phyloP scores from a whole-genome alignment of 2,113 vertebrate genomes.

The Psilopogon haemacephalus region DNA sequence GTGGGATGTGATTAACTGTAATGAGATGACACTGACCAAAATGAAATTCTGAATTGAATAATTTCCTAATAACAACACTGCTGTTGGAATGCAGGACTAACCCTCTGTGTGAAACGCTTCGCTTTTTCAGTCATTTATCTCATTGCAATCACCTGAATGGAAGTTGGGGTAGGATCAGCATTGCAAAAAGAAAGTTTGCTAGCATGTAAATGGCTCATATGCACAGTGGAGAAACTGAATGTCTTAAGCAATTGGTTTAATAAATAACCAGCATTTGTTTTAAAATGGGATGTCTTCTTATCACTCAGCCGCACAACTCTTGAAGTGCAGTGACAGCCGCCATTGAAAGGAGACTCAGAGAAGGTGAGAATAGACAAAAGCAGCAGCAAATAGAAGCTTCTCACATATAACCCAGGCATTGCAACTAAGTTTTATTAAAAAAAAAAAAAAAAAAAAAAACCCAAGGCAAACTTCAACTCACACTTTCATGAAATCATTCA shows the following conservation, averaged over 20 bases:
- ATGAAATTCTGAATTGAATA: constrained; percentile 43
- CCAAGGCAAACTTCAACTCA: no score
- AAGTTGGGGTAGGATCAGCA: neutral
- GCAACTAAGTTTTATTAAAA: neutral
- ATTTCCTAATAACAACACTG: constrained; percentile 35
- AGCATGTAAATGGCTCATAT: neutral
- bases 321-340: neutral
- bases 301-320: neutral
- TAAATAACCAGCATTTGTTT: neutral
- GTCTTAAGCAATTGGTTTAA: neutral
- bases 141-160: neutral
- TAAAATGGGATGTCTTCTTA: neutral
- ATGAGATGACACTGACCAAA: constrained; percentile 52
- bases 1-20: constrained; percentile 7
- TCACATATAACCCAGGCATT: neutral
- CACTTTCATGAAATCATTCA: no score
- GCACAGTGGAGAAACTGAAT: neutral
- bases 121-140: constrained; percentile 14
- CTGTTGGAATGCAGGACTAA: neutral
- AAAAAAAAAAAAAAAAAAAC: no score
- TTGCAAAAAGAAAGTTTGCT: neutral
- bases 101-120: neutral
- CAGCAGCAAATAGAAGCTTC: rapidly evolving
- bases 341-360: neutral
- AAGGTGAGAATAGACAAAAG: neutral